Base-by-base conservation (phyloP, 2,113 vertebrate species). In the Xiphophorus maculatus region DNA sequence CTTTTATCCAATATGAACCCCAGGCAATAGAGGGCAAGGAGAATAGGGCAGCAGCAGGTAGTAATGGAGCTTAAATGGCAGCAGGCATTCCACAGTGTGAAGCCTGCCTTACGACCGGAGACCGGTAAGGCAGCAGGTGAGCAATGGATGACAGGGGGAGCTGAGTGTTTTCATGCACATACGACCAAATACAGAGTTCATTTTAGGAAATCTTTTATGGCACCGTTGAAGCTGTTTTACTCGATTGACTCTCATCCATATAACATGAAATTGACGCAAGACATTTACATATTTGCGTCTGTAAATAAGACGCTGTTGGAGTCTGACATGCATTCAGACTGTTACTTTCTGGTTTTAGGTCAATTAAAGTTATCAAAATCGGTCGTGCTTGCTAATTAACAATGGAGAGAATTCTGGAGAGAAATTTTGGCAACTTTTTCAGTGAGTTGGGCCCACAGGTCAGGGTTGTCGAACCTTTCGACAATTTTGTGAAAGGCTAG, bases 1-100 rank as follows among this genome's bases (percentile, higher is more conserved):
- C 93, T 90, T 89, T 94, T 94, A 94, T 94, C 94, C 94, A 93
- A 94, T 94, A 89, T 71, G 89, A 95, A 95, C 95, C 94, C 93
- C 95, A 91, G 95, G 95, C 95, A 94, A 94, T 91, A 95, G 94
- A 95, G 92, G 93, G 61, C 87, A 66, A 80, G 83, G 76, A 93
- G 91, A 95, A 95, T 90, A 83, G 91, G 89, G 66, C 84, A 86
- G 82, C 93, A 90, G 92, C 95, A 95, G 95, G 94, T 94, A 95
- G 93, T 95, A 95, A 95, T 95, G 90, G 93, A 85, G 84, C 91
- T 92, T 94, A 93, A 94, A 94, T 90, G 91, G 93, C 89, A 92
- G 92, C 92, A 94, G 90, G 90, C 92, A 95, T 95, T 95, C 94
- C 93, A 86, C 86, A 76, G 86, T 85, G 88, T 85, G 91, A 88